Conservation (phyloP, 1,140 invertebrate species). For the Halyomorpha halys region DNA sequence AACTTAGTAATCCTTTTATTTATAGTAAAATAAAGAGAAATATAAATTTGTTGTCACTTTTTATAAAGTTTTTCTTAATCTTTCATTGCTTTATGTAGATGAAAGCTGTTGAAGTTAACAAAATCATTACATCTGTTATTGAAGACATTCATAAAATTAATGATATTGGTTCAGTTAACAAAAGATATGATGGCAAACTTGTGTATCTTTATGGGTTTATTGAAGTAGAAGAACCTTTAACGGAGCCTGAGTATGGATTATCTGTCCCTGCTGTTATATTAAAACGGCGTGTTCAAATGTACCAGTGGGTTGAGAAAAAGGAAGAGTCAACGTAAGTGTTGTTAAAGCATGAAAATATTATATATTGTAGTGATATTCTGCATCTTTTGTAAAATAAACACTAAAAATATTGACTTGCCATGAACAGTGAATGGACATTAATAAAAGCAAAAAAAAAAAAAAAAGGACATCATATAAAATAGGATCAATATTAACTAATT, state of each 20-base stretch:
- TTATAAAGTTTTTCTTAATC: no score
- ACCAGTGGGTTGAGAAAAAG: slow-evolving; percentile 76
- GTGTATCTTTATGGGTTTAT: slow-evolving; percentile 65
- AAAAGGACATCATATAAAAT: no score
- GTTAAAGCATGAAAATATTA: no score
- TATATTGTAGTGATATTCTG: no score
- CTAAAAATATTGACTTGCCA: no score
- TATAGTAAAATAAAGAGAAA: no score
- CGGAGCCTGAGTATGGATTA: slow-evolving; percentile 68
- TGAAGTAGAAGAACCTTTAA: slow-evolving; percentile 62
- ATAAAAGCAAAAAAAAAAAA: no score
- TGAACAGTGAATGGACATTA: no score
- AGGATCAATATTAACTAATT: no score
- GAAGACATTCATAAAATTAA: slow-evolving; percentile 16
- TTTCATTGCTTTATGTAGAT: neutral
- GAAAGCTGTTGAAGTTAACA: slow-evolving; percentile 9
- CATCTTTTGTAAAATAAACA: no score
- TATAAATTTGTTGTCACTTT: no score
- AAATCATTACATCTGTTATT: slow-evolving; percentile 14
- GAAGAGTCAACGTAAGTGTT: slow-evolving; percentile 38
- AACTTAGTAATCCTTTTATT: no score
- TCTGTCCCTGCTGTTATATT: slow-evolving; percentile 61
- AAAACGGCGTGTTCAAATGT: slow-evolving; percentile 74
- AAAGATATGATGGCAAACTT: slow-evolving; percentile 59
- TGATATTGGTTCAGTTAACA: slow-evolving; percentile 19